Base-by-base conservation (phyloP, 1,140 invertebrate genomes). In the Drosophila neocordata region DNA sequence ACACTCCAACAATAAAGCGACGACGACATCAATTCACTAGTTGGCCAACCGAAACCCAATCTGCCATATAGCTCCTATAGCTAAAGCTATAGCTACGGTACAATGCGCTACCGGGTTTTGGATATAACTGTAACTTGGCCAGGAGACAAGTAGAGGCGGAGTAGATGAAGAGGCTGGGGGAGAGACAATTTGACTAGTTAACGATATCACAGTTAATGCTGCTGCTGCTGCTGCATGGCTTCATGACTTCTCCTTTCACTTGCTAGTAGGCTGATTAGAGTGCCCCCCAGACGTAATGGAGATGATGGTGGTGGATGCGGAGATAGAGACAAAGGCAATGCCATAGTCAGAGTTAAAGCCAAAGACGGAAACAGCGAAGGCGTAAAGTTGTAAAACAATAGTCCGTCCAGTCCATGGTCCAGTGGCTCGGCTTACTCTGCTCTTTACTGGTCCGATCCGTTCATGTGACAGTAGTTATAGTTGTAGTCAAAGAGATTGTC, bases 171-270 rank as follows among this genome's bases (percentile, higher is more conserved):
- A 44, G 38, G 37, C 5, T 15, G 38, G 38, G 7, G 41, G 9
- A 59, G 66, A 76, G 75, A 64, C 63, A 65, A 56, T 69, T 78
- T 78, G 77, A 72, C 78, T 64, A 87, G 82, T 85, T 87, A 87
- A 67, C 74, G 71, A 85, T 88, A 87, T 82, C 78, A 65, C 82
- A 69, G 58, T 38, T 44, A 24, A 37, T 15, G 58, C n/a, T 56
- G 24, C 31, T 35, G 58, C 31, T 35, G 58, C 44, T 48, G 65
- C 78, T 74, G 24, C 66, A 82, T 87, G 81, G 78, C 81, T 85
- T 80, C 81, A 80, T 84, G 73, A 80, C 70, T 74, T 87, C 65
- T 85, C 82, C 82, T 85, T 85, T 85, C 82, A 87, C 82, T 88
- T 77, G 77, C 63, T 65, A 38, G 37, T 38, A 34, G 48, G 34